Evolutionary conservation across 2,888 invertebrate species (phyloP), one percentile per base, ranked within the genome.

Genomic region (Drosophila kambysellisi): DNA sequence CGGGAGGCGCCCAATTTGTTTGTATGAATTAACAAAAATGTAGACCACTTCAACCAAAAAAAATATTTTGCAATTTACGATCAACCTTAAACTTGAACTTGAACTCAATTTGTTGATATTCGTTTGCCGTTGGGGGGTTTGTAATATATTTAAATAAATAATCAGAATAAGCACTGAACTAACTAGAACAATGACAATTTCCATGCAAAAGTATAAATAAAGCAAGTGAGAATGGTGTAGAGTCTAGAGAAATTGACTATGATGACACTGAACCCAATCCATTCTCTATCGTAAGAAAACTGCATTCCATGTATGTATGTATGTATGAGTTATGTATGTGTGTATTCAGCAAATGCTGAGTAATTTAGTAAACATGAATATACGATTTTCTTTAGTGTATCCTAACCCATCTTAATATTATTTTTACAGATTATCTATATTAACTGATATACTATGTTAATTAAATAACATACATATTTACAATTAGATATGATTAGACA

Each of bases 11-110:
- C 52, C 30, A 68, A 69, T 77, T 63, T 66, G 29, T 29, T 64
- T 60, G 39, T 50, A 74, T 78, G 66, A 78, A 41, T 52, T 33
- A 41, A 74, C 74, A 68, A 37, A 46, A 58, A 54, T 33, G 0
- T 30, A 11, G 33, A 20, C 11, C 43, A 29, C n/a, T 50, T 9
- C 4, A 32, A 1, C 12, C 11, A 63, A 41, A 52, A 56, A 33
- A 20, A 20, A 20, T 25, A 15, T n/a, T 6, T 43, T 53, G 1
- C 8, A 33, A 53, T 37, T 53, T 35, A 33, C 11, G 12, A 11
- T 52, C 59, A 50, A 66, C 61, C 69, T 66, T 69, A 20, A 64
- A 56, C 77, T 72, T 72, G 57, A 76, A 71, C 70, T 66, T 9
- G 9, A 29, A 17, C 33, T 51, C 17, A 53, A n/a, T 62, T 41